Base-by-base conservation (phyloP, 2,888 invertebrate species). In the Cheilosia grossa region DNA sequence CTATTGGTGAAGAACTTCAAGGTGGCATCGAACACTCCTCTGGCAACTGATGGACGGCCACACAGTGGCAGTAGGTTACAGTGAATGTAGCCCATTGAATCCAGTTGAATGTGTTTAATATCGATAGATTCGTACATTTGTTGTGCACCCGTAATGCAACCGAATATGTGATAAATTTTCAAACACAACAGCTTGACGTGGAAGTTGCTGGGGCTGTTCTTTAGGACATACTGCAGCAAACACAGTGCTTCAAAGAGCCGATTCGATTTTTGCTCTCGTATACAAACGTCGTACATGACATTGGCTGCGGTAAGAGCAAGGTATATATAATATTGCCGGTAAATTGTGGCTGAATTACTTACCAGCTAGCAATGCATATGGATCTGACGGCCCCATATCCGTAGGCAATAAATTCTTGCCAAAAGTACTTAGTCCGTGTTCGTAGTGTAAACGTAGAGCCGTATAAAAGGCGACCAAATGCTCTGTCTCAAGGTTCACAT, bases 31-130 rank as follows among this genome's bases (percentile, higher is more conserved):
- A 96, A 95, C 82, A 96, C 93, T 74, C 94, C 93, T 69, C 95
- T 93, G 17, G 96, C 96, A 21, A 95, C 93, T 1, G 94, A 92
- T 88, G 95, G 94, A 56, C 96, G 94, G 7, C 96, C 97, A 47
- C 95, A 94, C 9, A 96, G 93, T 21, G 95, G 93, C 73, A 98
- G 93, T 67, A 96, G 94, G 87, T 95, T 95, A 87, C 95, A 94
- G 92, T 97, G 96, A 82, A 96, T 93, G 93, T 97, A 97, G 87
- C 98, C 97, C 91, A 99, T 93, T 0, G 98, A 97, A 91, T 98
- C 97, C 90, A 98, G 93, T 92, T 98, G 98, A 88, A 98, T 95
- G 92, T 98, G 98, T 92, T 99, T 99, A 77, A 97, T 94, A 90
- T 98, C 98, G 89, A 99, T 92, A 69, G 94, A 94, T 88, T 95